A percentile compares a stretch with the other conserved stretches of the same genome.
Conservation (phyloP, 2,888 invertebrate species). For the Acronicta alni region DNA sequence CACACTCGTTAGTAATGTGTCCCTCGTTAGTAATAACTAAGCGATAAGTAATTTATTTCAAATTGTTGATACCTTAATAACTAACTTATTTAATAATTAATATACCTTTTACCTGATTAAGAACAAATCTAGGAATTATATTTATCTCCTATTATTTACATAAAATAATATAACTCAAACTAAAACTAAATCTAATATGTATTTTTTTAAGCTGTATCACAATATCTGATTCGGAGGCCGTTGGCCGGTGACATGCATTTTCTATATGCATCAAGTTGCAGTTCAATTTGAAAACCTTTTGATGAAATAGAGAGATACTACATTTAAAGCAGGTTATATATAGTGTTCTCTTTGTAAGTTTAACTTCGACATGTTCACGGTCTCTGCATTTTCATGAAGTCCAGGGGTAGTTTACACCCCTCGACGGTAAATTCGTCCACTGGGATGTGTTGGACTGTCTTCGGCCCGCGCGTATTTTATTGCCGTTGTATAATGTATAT, state of each 20-base stretch:
- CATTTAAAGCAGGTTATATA: conserved; percentile 5
- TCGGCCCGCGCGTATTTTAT: conserved; percentile 46
- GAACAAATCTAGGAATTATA: no score
- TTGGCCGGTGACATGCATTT: conserved; percentile 20
- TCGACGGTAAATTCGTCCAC: conserved; percentile 47
- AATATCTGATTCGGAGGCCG: not conserved
- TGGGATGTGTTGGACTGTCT: conserved; percentile 44
- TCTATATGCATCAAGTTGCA: conserved; percentile 9
- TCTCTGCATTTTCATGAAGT: conserved; percentile 49
- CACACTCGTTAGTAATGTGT: no score
- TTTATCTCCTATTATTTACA: no score
- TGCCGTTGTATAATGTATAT: conserved; percentile 32
- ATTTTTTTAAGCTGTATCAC: no score
- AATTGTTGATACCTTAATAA: no score
- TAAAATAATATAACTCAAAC: no score
- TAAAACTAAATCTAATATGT: no score
- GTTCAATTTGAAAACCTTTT: conserved; percentile 18
- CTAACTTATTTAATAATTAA: no score
- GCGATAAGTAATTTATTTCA: no score
- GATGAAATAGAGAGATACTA: conserved; percentile 31
- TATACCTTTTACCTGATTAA: no score
- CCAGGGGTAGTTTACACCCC: conserved; percentile 45
- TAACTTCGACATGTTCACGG: conserved; percentile 29
- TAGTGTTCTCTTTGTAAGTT: conserved; percentile 13
- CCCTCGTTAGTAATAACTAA: no score